Percentiles rank a stretch among this genome's conserved stretches.
These are phyloP conservation scores for Vesta saturnalis DNA, from an alignment of 2,888 invertebrate species.

Conservation along the genomic window DNA sequence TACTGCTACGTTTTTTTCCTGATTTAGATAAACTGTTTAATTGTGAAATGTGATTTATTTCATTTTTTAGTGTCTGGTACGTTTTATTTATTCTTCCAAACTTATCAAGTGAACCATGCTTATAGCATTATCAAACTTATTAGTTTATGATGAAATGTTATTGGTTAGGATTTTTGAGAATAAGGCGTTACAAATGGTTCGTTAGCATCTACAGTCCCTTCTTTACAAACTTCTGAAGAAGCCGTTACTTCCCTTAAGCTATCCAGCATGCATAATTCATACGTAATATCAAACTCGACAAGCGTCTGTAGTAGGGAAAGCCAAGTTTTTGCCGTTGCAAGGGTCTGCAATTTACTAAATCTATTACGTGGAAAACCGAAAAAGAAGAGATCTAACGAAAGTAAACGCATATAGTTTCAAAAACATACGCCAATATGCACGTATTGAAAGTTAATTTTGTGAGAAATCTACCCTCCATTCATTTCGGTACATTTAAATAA, in stretches of 20 bases:
- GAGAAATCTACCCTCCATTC: no score
- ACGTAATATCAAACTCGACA: conserved; percentile 41
- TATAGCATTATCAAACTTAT: neutral
- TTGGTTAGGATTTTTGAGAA: conserved; percentile 12
- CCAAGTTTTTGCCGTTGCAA: conserved; percentile 35
- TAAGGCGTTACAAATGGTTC: conserved; percentile 28
- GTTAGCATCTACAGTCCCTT: conserved; percentile 28
- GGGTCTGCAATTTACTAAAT: conserved; percentile 47
- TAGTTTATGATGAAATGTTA: neutral
- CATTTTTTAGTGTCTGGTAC: no score
- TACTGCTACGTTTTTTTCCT: no score
- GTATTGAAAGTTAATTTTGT: no score
- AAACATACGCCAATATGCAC: conserved; percentile 17
- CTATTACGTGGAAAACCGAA: conserved; percentile 41
- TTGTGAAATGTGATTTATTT: no score
- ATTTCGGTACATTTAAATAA: no score
- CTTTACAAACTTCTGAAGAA: conserved; percentile 34
- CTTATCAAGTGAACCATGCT: no score
- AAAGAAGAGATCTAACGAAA: conserved; percentile 44
- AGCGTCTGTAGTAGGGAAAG: conserved; percentile 36
- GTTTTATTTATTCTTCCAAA: no score
- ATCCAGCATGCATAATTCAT: conserved; percentile 46
- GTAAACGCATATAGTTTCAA: conserved; percentile 38
- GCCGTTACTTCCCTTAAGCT: conserved; percentile 45
- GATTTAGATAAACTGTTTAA: no score